These are phyloP conservation scores for Troglohyphantes excavatus DNA, from an alignment of 2,888 invertebrate genomes.

Conservation along the genomic window DNA sequence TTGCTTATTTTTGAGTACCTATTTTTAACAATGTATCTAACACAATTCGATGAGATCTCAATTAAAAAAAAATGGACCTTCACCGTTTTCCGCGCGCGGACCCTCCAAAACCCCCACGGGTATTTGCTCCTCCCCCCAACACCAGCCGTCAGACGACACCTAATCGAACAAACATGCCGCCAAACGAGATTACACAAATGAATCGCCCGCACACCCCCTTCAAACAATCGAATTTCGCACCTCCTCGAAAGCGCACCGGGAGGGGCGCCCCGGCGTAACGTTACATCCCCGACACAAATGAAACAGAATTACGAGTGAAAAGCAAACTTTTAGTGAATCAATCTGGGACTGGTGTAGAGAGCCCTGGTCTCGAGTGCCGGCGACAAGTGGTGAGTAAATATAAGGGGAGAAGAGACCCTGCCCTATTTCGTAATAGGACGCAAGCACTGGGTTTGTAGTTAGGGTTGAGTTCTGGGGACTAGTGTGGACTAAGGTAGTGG, in stretches of 20 bases:
- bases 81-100: too few relatives aligned
- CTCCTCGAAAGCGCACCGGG: background rate
- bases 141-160: constrained; percentile 29
- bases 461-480: too few relatives aligned
- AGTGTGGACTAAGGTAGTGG: too few relatives aligned
- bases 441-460: too few relatives aligned
- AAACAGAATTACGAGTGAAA: constrained; percentile 76
- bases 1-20: too few relatives aligned
- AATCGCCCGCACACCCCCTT: background rate
- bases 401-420: background rate
- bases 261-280: too few relatives aligned
- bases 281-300: constrained; percentile 73
- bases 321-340: constrained; percentile 71
- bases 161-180: constrained; percentile 38
- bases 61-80: too few relatives aligned
- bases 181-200: constrained; percentile 49
- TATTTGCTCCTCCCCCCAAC: background rate
- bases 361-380: background rate
- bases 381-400: background rate
- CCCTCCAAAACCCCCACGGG: background rate
- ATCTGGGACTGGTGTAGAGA: constrained; percentile 36
- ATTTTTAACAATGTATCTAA: too few relatives aligned
- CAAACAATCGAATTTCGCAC: constrained; percentile 65
- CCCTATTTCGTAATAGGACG: background rate
- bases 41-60: too few relatives aligned